Evolutionary conservation across 2,888 invertebrate genomes (phyloP).

Genomic region (Argynnis bischoffii): DNA sequence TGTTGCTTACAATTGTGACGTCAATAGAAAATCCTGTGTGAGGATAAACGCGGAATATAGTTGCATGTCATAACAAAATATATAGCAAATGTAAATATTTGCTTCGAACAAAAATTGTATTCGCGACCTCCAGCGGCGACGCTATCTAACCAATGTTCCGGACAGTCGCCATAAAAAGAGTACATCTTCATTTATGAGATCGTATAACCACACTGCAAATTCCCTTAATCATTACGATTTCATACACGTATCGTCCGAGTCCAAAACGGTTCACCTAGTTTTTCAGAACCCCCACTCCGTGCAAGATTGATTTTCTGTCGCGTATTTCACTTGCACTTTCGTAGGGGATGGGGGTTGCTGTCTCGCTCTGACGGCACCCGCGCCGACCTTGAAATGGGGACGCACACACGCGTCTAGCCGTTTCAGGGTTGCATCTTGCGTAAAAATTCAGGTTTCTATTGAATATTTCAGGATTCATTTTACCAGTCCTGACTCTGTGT

Average conservation of each 20-base stretch:
- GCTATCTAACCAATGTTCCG: neutral
- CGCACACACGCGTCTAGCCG: conserved; percentile 58
- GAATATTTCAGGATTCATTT: neutral
- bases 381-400: conserved; percentile 77
- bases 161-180: conserved; percentile 2
- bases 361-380: conserved; percentile 61
- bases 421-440: conserved; percentile 42
- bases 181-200: neutral
- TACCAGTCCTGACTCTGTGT: too few relatives aligned
- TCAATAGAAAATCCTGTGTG: too few relatives aligned
- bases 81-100: too few relatives aligned
- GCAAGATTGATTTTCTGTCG: conserved; percentile 81
- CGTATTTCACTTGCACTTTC: conserved; percentile 80
- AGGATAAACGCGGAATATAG: too few relatives aligned
- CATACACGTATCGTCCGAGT: conserved; percentile 47
- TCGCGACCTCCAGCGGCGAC: neutral
- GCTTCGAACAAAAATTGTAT: too few relatives aligned
- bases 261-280: conserved; percentile 75
- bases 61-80: too few relatives aligned
- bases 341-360: conserved; percentile 55
- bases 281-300: conserved; percentile 66
- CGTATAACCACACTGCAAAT: conserved; percentile 30
- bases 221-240: conserved; percentile 39
- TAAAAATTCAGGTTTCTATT: conserved; percentile 12
- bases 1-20: too few relatives aligned